Base-by-base conservation (phyloP, 2,797 vertebrate genomes). In the Hypotaenidia philippensis region DNA sequence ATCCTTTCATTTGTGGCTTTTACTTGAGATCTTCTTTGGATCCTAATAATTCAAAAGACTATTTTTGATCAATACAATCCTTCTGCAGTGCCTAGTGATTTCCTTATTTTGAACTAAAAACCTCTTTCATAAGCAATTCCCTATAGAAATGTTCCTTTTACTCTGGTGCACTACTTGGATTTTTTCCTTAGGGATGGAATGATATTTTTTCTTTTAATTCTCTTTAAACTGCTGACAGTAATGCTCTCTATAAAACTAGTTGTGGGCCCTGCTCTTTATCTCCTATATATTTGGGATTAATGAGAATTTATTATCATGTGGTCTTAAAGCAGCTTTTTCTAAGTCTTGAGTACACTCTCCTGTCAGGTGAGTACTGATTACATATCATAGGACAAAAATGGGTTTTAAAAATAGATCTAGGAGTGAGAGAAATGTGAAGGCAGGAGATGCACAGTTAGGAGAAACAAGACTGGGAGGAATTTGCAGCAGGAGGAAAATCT, bases 331-430 rank as follows among this genome's bases (percentile, higher is more conserved):
- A 94, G 89, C 74, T 96, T 96, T 96, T 86, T 93, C 13, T 72
- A 82, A 86, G 29, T 76, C 89, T 88, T 84, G 63, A 81, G 74
- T 88, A 79, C 7, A 32, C 72, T 90, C 31, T 87, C 15, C 56
- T 93, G 95, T 90, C 93, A 95, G 93, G 94, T 95, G 94, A 96
- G 60, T 41, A 38, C 83, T 84, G 80, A 96, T 90, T 71, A 86
- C 50, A 47, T 36, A 77, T 76, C 27, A 70, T 6, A 68, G 31
- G 10, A 4, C 22, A 79, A 83, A 90, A 93, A 92, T 32, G 3
- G 2, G 8, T 22, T 92, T 90, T 90, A 87, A 95, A 95, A 97
- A 93, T 89, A 95, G 80, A 90, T 79, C 36, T 32, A 60, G 66
- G 44, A 90, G 29, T 34, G 59, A 82, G 63, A 91, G 84, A 90